phyloP scores from a whole-genome alignment of 2,113 vertebrate genomes.

The Crypturellus undulatus region DNA sequence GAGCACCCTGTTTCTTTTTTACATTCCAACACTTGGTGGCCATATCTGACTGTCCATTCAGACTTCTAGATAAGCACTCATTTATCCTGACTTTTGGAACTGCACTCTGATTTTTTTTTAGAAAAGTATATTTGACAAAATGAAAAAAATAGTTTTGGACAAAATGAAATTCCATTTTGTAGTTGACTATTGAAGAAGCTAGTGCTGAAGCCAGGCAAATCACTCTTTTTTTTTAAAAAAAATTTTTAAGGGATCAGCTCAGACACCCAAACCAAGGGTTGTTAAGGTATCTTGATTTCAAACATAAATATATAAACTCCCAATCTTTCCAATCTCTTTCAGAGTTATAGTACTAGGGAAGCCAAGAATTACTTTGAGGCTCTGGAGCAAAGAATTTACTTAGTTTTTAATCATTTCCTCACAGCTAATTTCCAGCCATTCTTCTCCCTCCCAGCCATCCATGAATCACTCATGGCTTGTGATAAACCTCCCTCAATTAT shows the following conservation, averaged over 20 bases:
- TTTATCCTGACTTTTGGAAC: no score
- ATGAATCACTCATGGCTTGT: background rate
- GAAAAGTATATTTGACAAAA: background rate
- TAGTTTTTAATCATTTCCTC: background rate
- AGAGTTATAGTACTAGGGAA: background rate
- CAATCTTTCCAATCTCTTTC: background rate
- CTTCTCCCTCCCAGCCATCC: background rate
- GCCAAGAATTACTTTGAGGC: background rate
- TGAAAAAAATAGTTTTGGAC: background rate
- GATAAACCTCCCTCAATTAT: background rate
- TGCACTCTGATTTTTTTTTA: background rate
- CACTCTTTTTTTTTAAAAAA: background rate
- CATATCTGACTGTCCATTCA: background rate
- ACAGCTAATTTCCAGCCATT: background rate
- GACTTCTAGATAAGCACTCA: background rate
- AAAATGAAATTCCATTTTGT: background rate
- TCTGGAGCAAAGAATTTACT: background rate
- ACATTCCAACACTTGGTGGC: background rate
- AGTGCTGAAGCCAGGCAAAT: background rate
- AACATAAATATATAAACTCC: background rate
- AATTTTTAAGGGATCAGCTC: background rate
- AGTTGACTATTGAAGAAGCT: background rate
- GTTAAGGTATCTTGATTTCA: background rate
- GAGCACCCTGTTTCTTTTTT: background rate
- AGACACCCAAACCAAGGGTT: background rate